Conservation (phyloP, 1,140 invertebrate genomes). For the Dryas iulia region DNA sequence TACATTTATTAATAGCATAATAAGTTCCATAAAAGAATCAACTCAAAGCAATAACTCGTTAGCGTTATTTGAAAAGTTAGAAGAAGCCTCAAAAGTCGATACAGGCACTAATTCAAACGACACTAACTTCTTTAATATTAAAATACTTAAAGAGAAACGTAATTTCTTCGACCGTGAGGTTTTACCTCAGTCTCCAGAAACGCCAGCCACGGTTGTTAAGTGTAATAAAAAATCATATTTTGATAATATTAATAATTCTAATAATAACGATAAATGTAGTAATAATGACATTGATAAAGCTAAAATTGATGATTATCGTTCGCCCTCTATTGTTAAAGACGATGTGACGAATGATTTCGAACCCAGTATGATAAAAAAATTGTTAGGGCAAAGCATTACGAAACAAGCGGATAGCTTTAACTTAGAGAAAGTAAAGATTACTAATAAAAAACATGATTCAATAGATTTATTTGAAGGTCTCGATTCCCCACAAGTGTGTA, state of each 20-base stretch:
- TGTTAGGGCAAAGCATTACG: conserved; percentile 52
- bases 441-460: conserved; percentile 47
- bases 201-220: conserved; percentile 19
- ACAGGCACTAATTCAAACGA: conserved; percentile 22
- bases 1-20: conserved; percentile 42
- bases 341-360: conserved; percentile 42
- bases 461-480: conserved; percentile 57
- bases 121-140: conserved; percentile 36
- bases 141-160: conserved; percentile 45
- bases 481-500: conserved; percentile 43
- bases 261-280: conserved; percentile 16
- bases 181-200: conserved; percentile 13
- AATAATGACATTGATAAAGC: conserved; percentile 30
- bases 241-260: conserved; percentile 31
- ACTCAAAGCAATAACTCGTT: conserved; percentile 47
- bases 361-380: conserved; percentile 53
- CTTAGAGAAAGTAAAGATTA: conserved; percentile 8
- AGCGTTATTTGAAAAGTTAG: conserved; percentile 60
- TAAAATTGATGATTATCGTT: conserved; percentile 42
- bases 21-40: conserved; percentile 39
- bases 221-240: conserved; percentile 43
- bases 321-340: conserved; percentile 59
- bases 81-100: conserved; percentile 42
- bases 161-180: conserved; percentile 41
- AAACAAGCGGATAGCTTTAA: conserved; percentile 17